These are phyloP conservation scores for Phoebastria nigripes DNA, from an alignment of 2,797 vertebrate genomes.

Conservation along the genomic window DNA sequence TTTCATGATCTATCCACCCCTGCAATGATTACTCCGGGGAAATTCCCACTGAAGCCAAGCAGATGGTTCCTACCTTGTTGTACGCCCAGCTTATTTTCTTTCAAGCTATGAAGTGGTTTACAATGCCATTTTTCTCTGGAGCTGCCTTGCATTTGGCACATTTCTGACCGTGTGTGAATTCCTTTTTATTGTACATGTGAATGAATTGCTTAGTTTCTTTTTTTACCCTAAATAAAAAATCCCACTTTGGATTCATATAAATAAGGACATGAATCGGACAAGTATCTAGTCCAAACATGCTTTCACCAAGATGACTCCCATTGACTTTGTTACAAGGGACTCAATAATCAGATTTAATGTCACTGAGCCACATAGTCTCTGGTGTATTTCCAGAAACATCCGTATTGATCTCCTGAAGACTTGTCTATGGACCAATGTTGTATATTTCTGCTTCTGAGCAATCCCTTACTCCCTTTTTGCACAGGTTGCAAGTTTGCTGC, in stretches of 20 bases:
- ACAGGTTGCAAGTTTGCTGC: neutral
- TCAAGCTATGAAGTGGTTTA: constrained; percentile 31
- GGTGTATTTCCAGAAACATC: neutral
- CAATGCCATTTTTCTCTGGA: constrained; percentile 50
- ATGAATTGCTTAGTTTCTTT: neutral
- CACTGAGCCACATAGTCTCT: neutral
- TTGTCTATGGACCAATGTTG: neutral
- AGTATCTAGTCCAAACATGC: neutral
- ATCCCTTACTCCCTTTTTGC: neutral
- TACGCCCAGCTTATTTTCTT: constrained; percentile 50
- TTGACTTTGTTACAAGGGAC: neutral
- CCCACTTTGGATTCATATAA: neutral
- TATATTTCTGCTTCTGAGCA: neutral
- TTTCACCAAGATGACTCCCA: neutral
- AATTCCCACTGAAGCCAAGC: constrained; percentile 51
- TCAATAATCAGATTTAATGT: constrained; percentile 8
- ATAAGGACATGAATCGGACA: neutral
- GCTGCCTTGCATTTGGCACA: constrained; percentile 37
- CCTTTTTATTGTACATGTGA: neutral
- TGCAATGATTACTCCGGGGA: constrained; percentile 52
- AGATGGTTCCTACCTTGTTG: constrained; percentile 61
- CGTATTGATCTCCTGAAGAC: neutral
- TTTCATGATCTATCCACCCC: constrained; percentile 44
- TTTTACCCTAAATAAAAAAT: constrained; percentile 5
- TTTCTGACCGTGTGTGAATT: constrained; percentile 12